Percentiles rank a stretch among this genome's conserved stretches.
Evolutionary conservation across 2,797 vertebrate genomes (phyloP).

Genomic region (Chloroceryle inda): DNA sequence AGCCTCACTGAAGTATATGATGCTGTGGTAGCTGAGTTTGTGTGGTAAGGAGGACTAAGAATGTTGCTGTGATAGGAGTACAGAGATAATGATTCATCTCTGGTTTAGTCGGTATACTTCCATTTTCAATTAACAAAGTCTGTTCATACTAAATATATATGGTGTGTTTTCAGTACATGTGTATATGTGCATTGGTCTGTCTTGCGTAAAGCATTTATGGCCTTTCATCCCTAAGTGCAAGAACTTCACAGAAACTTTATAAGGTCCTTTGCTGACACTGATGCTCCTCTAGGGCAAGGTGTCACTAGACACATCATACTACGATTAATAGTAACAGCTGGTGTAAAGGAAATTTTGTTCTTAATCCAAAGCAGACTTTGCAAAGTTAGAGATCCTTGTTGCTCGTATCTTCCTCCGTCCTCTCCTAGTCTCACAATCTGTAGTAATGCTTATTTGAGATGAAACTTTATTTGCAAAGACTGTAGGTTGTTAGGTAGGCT

Average conservation of each 20-base stretch:
- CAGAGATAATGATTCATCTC: not conserved
- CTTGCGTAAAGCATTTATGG: not conserved
- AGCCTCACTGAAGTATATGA: not conserved
- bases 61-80: not conserved
- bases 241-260: not conserved
- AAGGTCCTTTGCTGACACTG: not conserved
- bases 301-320: not conserved
- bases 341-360: not conserved
- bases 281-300: not conserved
- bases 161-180: not conserved
- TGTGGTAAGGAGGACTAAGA: not conserved
- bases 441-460: not conserved
- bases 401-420: rapidly evolving
- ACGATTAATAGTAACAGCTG: not conserved
- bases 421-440: not conserved
- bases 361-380: not conserved
- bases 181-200: rapidly evolving
- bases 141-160: rapidly evolving
- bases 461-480: not conserved
- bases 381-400: not conserved
- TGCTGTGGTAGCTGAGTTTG: not conserved
- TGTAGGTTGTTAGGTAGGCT: not conserved
- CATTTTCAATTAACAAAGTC: not conserved
- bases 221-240: not conserved
- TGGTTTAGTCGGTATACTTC: not conserved